Evolutionary conservation across 2,113 vertebrate species (phyloP).

Genomic region (Carassius carassius): DNA sequence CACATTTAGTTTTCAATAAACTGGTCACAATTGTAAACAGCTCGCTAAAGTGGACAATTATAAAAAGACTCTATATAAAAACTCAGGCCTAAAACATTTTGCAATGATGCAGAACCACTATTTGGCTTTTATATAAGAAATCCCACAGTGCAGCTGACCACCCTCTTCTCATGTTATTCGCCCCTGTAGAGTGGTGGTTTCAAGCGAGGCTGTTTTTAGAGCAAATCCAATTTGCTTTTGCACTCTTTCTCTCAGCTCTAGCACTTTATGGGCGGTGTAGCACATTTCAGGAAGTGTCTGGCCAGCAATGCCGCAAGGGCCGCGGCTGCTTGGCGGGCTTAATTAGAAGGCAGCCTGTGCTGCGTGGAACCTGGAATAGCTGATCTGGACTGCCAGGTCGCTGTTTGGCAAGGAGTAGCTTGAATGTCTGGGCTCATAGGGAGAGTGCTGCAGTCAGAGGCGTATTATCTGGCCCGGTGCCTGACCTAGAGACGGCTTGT

Average conservation of each 20-base stretch:
- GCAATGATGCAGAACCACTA: conserved; percentile 31
- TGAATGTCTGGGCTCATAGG: neutral
- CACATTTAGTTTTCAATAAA: neutral
- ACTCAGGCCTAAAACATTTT: conserved; percentile 1
- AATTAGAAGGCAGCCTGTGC: conserved; percentile 72
- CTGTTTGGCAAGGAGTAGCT: neutral
- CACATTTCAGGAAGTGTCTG: conserved; percentile 73
- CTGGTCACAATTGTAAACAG: neutral
- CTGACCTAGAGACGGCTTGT: conserved; percentile 39
- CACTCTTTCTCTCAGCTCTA: conserved; percentile 52
- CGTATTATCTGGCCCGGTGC: conserved; percentile 35
- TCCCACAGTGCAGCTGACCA: neutral
- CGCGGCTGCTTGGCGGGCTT: conserved; percentile 61
- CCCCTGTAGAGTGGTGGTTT: neutral
- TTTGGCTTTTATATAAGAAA: conserved; percentile 9
- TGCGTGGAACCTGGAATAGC: conserved; percentile 68
- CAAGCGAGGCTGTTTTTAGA: conserved; percentile 21
- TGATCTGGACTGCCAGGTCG: conserved; percentile 55
- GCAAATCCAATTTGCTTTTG: conserved; percentile 23
- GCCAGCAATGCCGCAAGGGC: conserved; percentile 66
- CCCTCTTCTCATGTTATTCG: neutral
- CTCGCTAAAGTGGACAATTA: neutral
- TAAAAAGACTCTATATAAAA: neutral
- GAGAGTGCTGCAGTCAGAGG: conserved; percentile 30
- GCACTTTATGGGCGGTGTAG: conserved; percentile 63